A percentile compares a stretch with the other conserved stretches of the same genome.
Evolutionary conservation across 1,140 invertebrate species (phyloP).

Genomic region (Drosophila virilis): DNA sequence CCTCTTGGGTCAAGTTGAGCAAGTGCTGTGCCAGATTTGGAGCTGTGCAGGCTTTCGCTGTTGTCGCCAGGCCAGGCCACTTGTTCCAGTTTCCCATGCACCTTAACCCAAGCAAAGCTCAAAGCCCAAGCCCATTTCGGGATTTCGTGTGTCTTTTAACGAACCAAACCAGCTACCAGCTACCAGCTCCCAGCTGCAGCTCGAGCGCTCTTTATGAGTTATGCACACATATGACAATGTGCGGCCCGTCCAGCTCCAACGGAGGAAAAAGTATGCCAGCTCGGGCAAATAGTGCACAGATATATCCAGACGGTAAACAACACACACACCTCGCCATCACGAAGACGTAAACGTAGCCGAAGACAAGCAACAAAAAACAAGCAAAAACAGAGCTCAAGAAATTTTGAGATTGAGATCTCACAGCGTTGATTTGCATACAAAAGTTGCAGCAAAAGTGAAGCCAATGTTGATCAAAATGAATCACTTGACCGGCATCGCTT

Average conservation of each 20-base stretch:
- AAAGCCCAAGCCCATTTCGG: slow-evolving; percentile 70
- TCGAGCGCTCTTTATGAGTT: slow-evolving; percentile 65
- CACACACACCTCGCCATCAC: neutral
- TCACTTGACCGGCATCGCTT: slow-evolving; percentile 13
- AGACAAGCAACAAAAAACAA: slow-evolving; percentile 20
- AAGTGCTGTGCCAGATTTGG: slow-evolving; percentile 79
- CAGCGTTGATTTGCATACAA: slow-evolving; percentile 58
- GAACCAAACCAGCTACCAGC: slow-evolving; percentile 17
- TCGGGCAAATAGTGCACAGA: slow-evolving; percentile 65
- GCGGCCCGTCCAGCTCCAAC: slow-evolving; percentile 3
- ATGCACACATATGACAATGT: slow-evolving; percentile 71
- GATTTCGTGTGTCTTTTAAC: slow-evolving; percentile 51
- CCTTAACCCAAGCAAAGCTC: slow-evolving; percentile 72
- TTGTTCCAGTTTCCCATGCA: slow-evolving; percentile 82
- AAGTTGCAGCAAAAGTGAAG: slow-evolving; percentile 59
- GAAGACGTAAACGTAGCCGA: slow-evolving; percentile 9
- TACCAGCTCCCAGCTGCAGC: neutral
- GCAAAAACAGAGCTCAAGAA: slow-evolving; percentile 40
- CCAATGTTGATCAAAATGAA: slow-evolving; percentile 41
- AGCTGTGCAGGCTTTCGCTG: slow-evolving; percentile 76
- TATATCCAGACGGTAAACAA: slow-evolving; percentile 48
- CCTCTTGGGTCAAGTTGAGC: slow-evolving; percentile 69
- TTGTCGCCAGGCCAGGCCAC: slow-evolving; percentile 56
- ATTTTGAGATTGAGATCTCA: slow-evolving; percentile 58
- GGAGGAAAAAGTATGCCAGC: slow-evolving; percentile 63